Conservation (phyloP, 1,140 invertebrate species). For the Choristoneura fumiferana region DNA sequence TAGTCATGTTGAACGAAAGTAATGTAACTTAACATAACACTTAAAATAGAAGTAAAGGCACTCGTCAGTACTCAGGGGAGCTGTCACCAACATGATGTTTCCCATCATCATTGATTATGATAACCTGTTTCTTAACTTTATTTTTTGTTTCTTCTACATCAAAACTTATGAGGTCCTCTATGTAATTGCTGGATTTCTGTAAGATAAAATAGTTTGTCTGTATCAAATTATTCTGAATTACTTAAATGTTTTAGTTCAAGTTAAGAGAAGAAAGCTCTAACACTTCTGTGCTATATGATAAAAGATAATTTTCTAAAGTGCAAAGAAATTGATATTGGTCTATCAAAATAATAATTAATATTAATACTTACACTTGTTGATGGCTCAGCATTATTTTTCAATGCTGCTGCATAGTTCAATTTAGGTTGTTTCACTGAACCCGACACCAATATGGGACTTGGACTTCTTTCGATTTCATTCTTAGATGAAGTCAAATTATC, state of each 20-base stretch:
- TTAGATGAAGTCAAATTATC: slow-evolving; percentile 36
- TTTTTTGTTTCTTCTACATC: slow-evolving; percentile 58
- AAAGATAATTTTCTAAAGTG: too few relatives aligned
- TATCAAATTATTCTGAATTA: too few relatives aligned
- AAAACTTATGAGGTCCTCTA: slow-evolving; percentile 66
- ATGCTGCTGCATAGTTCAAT: slow-evolving; percentile 57
- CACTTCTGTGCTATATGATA: too few relatives aligned
- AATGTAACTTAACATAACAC: slow-evolving; percentile 50
- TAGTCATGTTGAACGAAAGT: background rate
- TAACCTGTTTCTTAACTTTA: slow-evolving; percentile 37
- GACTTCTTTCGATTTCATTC: slow-evolving; percentile 35
- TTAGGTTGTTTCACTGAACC: slow-evolving; percentile 39
- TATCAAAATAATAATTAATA: too few relatives aligned
- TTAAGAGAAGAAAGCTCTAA: too few relatives aligned
- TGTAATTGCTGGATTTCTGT: slow-evolving; percentile 52
- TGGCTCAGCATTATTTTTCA: slow-evolving; percentile 46
- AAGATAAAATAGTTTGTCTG: slow-evolving; percentile 40
- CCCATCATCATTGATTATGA: slow-evolving; percentile 53
- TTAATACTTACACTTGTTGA: slow-evolving; percentile 59
- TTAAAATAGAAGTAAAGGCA: slow-evolving; percentile 46
- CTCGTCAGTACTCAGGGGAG: slow-evolving; percentile 64
- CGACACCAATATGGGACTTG: slow-evolving; percentile 44
- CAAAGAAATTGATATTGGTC: too few relatives aligned
- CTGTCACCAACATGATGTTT: slow-evolving; percentile 60
- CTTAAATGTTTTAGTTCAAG: too few relatives aligned